Evolutionary conservation across 2,888 invertebrate genomes (phyloP), one percentile per base, ranked within the genome.

Genomic region (Agrenia bidenticulata): DNA sequence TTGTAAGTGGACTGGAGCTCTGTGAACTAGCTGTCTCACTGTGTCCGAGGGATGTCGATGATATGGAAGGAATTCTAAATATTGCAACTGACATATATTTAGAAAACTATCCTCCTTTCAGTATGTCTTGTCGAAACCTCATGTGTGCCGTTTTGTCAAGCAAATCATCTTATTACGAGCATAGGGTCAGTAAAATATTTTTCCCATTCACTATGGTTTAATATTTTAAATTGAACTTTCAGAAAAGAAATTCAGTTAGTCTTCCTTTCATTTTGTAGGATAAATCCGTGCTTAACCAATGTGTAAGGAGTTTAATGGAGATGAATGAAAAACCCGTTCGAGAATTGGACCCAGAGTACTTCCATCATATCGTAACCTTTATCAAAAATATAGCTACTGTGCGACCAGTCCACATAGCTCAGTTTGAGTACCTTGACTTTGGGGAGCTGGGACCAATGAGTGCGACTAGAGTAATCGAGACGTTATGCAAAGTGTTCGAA

Each of bases 251-350:
- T n/a, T n/a, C n/a, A n/a, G n/a, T n/a, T n/a, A n/a, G n/a, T n/a
- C n/a, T n/a, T n/a, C n/a, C n/a, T n/a, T n/a, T n/a, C n/a, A n/a
- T 11, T 73, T 77, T 77, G 39, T 76, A 89, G 88, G 93, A 96
- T 80, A 89, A 91, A 79, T 90, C 93, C 1, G 85, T 94, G 51
- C 81, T 96, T 45, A 86, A 85, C 58, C 90, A 94, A 80, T 90
- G 89, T 55, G 84, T 87, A 77, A 83, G 82, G 15, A 87, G 88
- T 13, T 49, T 73, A 1, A 69, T 73, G 65, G 70, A 69, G 9
- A 71, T 75, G 74, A 75, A 78, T 62, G 76, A 77, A n/a, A 65
- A 65, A 5, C 54, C 60, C 11, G 70, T 68, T 32, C 61, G 32
- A 21, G 73, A 72, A 23, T 65, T 76, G 1, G 74, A 76, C 23